These are phyloP conservation scores for Drosophila subsilvestris DNA, from an alignment of 2,888 invertebrate species.

Conservation along the genomic window DNA sequence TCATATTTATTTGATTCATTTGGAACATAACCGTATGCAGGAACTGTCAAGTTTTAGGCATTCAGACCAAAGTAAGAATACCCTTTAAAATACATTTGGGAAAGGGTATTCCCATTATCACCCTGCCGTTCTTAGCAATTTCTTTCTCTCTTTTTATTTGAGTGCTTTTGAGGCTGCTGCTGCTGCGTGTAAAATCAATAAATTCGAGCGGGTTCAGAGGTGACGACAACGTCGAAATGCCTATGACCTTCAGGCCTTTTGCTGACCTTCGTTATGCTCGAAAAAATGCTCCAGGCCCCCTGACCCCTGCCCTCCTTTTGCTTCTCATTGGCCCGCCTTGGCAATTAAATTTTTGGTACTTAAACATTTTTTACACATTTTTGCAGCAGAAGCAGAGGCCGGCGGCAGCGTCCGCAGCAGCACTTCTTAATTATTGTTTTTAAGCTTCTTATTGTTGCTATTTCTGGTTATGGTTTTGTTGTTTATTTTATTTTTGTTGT, in stretches of 20 bases:
- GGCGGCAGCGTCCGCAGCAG: conserved; percentile 8
- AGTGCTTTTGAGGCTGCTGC: conserved; percentile 3
- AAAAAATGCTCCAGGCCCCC: not conserved
- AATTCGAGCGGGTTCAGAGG: conserved; percentile 78
- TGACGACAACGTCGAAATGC: conserved; percentile 72
- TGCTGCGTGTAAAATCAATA: conserved; percentile 75
- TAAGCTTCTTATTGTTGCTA: conserved; percentile 45
- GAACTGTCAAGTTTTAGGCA: too few species aligned
- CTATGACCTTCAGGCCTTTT: conserved; percentile 67
- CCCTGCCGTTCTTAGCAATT: not conserved
- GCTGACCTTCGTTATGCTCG: conserved; percentile 57
- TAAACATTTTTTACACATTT: conserved; percentile 30
- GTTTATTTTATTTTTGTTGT: conserved; percentile 9
- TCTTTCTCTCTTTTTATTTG: conserved; percentile 44
- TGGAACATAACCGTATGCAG: too few species aligned
- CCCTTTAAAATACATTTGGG: not conserved
- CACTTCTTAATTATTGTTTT: conserved; percentile 51
- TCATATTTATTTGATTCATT: too few species aligned
- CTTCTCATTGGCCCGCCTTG: conserved; percentile 32
- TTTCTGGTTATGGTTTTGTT: conserved; percentile 11
- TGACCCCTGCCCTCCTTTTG: not conserved
- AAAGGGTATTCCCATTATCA: not conserved
- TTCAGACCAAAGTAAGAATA: too few species aligned
- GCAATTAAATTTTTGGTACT: conserved; percentile 42
- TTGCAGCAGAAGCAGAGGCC: conserved; percentile 12